Evolutionary conservation across 2,888 invertebrate species (phyloP), one percentile per base, ranked within the genome.

Genomic region (Microplitis deprimator): DNA sequence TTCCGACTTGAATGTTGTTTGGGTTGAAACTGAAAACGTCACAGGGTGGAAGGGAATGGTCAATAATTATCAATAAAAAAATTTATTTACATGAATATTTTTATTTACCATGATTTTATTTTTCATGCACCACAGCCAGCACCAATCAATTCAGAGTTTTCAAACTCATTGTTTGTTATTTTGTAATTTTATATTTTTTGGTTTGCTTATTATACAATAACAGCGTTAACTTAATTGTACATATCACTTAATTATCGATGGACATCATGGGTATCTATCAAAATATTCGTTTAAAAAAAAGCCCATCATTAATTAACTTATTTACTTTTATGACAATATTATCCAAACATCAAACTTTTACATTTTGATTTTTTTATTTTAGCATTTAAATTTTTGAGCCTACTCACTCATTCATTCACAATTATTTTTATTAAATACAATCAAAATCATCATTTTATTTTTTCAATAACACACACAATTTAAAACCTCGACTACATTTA

Each of bases 51-150:
- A 29, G 29, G 29, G 3, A 29, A 29, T 20, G 20, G 29, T 29
- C 29, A 50, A 50, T 50, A 50, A 13, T 50, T 13, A 50, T 1
- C 50, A 50, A 13, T 50, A 50, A 50, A 4, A 13, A 50, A 50
- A 13, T 13, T 13, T 50, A 50, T 13, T 50, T 50, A 13, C 13
- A 50, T 50, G 50, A 50, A 50, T 62, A 39, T 70, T 41, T 74
- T 71, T 64, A 61, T 74, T 59, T n/a, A 4, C 71, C 61, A 20
- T 73, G 41, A 61, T 60, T 77, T 74, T 74, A 69, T 62, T 78
- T 75, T 59, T 73, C 76, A 79, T 79, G 81, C 81, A 79, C 81
- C 79, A 81, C 73, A 79, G 76, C 78, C 79, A 81, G 81, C 81
- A 81, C 81, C 81, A 81, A 78, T 78, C 71, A 62, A 75, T 75